Evolutionary conservation across 2,113 vertebrate genomes (phyloP).

Genomic region (Serilophus lunatus): DNA sequence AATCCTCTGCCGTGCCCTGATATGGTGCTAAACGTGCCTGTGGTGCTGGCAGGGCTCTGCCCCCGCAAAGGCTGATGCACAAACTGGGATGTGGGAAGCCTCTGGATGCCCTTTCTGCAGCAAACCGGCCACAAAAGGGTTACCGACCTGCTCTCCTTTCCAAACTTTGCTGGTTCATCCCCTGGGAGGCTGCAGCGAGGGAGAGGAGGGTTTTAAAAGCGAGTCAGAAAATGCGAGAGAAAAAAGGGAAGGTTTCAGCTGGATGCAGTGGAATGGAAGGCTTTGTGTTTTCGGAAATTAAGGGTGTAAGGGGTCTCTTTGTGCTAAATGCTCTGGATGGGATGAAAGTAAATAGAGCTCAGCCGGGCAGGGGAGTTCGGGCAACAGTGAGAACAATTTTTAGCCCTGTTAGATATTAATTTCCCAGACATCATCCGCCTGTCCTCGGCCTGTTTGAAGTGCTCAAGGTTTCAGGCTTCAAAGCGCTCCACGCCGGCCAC

Average conservation of each 20-base stretch:
- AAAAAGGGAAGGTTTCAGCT: slow-evolving; percentile 29
- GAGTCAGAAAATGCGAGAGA: slow-evolving; percentile 1
- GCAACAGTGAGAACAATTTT: slow-evolving; percentile 62
- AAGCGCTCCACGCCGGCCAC: slow-evolving; percentile 54
- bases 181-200: neutral
- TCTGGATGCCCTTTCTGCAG: neutral
- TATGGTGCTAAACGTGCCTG: neutral
- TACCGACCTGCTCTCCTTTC: slow-evolving; percentile 5
- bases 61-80: neutral
- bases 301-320: slow-evolving; percentile 35
- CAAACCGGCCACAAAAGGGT: neutral
- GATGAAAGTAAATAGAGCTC: slow-evolving; percentile 69
- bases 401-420: slow-evolving; percentile 74
- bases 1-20: neutral
- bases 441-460: slow-evolving; percentile 74
- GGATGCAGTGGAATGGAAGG: slow-evolving; percentile 29
- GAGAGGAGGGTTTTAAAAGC: slow-evolving; percentile 30
- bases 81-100: neutral
- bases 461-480: slow-evolving; percentile 72
- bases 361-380: slow-evolving; percentile 58
- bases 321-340: slow-evolving; percentile 52
- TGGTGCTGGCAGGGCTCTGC: neutral
- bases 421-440: slow-evolving; percentile 69
- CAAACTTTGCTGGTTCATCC: neutral
- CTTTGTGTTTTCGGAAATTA: slow-evolving; percentile 57